phyloP scores from a whole-genome alignment of 2,113 vertebrate species.

The Labeo rohita region DNA sequence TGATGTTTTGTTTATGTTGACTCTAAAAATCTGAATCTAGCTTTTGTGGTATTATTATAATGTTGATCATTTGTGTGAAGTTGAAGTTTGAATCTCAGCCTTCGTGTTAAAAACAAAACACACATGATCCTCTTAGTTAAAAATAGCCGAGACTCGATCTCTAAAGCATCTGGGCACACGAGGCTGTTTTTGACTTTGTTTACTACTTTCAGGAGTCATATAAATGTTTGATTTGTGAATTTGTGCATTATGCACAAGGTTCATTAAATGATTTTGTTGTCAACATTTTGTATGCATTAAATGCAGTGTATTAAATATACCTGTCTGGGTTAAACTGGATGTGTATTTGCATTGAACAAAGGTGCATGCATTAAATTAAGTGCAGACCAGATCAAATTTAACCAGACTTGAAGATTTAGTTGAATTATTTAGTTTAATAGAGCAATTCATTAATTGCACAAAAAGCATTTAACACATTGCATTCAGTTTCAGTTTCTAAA shows the following conservation, averaged over 20 bases:
- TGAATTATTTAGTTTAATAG: not conserved
- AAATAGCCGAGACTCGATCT: slow-evolving; percentile 29
- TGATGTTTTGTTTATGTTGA: not conserved
- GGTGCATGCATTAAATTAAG: not conserved
- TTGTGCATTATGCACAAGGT: not conserved
- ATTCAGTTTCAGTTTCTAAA: not conserved
- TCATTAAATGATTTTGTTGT: not conserved
- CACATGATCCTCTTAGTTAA: slow-evolving; percentile 29
- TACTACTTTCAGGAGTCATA: not conserved
- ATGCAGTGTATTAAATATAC: not conserved
- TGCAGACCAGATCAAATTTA: not conserved
- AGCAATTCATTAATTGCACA: slow-evolving; percentile 1
- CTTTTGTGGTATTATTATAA: not conserved
- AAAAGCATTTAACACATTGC: not conserved
- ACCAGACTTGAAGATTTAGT: not conserved
- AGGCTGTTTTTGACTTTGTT: slow-evolving; percentile 17
- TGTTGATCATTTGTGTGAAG: not conserved
- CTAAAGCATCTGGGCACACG: not conserved
- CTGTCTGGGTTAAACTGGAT: not conserved
- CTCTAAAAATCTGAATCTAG: not conserved
- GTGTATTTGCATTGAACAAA: no score
- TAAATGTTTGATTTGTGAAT: not conserved
- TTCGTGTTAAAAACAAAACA: slow-evolving; percentile 30
- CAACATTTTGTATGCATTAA: not conserved
- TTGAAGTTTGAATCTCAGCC: not conserved